A percentile compares a stretch with the other conserved stretches of the same genome.
phyloP scores from a whole-genome alignment of 2,888 invertebrate species.

The Hypomecis atomaria region DNA sequence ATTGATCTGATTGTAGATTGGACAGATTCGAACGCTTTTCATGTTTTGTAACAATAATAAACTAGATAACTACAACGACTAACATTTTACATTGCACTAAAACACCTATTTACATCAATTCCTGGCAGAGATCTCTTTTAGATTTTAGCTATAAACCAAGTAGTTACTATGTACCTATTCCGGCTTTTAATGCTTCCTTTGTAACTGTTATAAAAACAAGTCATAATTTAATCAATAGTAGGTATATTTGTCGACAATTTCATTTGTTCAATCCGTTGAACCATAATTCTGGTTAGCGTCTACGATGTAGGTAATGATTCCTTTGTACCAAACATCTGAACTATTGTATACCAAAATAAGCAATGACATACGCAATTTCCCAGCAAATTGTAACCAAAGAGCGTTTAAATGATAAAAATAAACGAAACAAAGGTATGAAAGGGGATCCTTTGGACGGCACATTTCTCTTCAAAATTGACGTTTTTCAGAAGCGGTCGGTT shows the following conservation, averaged over 20 bases:
- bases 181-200: no score
- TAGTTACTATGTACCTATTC: not conserved
- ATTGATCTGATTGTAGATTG: conserved; percentile 23
- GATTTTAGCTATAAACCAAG: no score
- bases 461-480: conserved; percentile 84
- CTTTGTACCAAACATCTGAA: no score
- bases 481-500: conserved; percentile 83
- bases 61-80: conserved; percentile 11
- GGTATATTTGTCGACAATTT: no score
- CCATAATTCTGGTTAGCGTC: no score
- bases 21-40: conserved; percentile 24
- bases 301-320: no score
- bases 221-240: no score
- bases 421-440: conserved; percentile 73
- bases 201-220: no score
- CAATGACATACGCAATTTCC: conserved; percentile 48
- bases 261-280: no score
- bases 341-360: conserved; percentile 20
- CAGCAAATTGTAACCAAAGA: conserved; percentile 64
- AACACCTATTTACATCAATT: not conserved
- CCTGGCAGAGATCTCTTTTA: no score
- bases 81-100: conserved; percentile 4
- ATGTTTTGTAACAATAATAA: conserved; percentile 19
- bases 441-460: conserved; percentile 79
- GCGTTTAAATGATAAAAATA: conserved; percentile 73